Conservation (phyloP, 2,888 invertebrate species). For the Cephus rjabovi region DNA sequence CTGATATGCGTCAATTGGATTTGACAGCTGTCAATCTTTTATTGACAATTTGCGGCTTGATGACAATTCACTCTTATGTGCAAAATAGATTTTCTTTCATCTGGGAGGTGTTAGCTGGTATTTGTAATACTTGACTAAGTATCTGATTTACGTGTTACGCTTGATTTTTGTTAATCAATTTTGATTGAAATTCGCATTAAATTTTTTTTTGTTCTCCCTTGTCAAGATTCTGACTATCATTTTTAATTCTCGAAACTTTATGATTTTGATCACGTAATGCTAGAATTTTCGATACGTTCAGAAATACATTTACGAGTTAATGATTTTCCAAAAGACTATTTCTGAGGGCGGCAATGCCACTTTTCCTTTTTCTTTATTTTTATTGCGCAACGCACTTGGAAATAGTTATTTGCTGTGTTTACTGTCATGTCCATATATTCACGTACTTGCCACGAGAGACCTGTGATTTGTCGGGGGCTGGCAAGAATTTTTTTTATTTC, state of each 20-base stretch:
- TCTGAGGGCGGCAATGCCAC: background rate
- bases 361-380: background rate
- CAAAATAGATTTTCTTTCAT: constrained; percentile 4
- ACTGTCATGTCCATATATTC: background rate
- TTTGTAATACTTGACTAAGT: background rate
- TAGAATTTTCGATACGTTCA: background rate
- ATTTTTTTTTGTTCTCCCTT: background rate
- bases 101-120: constrained; percentile 33
- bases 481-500: background rate
- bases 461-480: background rate
- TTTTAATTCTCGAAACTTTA: background rate
- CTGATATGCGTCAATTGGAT: background rate
- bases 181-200: background rate
- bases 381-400: background rate
- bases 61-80: background rate
- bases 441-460: background rate
- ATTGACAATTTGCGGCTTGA: constrained; percentile 9
- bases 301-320: background rate
- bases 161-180: background rate
- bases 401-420: background rate
- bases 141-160: background rate
- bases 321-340: background rate
- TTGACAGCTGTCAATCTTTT: background rate
- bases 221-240: too few species aligned
- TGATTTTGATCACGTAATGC: background rate